A percentile compares a stretch with the other conserved stretches of the same genome.
These are phyloP conservation scores for Schizopygopsis malacanthus DNA, from an alignment of 2,797 vertebrate genomes.

Conservation along the genomic window DNA sequence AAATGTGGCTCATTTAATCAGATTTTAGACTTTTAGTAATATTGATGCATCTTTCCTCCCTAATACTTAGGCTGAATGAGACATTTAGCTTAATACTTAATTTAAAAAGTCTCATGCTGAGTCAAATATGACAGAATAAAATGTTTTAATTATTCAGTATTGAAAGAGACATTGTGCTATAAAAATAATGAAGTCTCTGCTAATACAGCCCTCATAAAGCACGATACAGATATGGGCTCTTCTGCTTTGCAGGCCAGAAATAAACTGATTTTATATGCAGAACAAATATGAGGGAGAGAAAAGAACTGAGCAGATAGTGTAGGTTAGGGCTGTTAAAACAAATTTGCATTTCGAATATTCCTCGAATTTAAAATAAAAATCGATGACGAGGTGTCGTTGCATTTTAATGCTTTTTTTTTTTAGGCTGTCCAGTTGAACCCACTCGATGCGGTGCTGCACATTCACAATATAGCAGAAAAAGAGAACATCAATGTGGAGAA, in stretches of 20 bases:
- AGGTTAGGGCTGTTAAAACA: background rate
- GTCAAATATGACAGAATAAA: constrained; percentile 22
- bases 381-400: too few species aligned
- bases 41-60: background rate
- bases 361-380: too few species aligned
- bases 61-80: background rate
- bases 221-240: constrained; percentile 11
- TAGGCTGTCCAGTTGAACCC: too few species aligned
- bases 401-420: too few species aligned
- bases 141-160: constrained; percentile 34
- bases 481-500: too few species aligned
- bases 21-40: constrained; percentile 6
- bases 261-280: constrained; percentile 12
- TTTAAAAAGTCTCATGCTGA: constrained; percentile 24
- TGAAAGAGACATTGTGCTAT: constrained; percentile 25
- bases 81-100: constrained; percentile 13
- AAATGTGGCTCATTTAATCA: background rate
- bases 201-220: constrained; percentile 20
- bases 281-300: constrained; percentile 17
- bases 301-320: background rate
- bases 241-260: background rate
- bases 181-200: background rate
- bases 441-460: too few species aligned
- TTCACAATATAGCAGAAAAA: too few species aligned
- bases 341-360: too few species aligned